These are phyloP conservation scores for Phyto melanocephala DNA, from an alignment of 2,888 invertebrate species.

Conservation along the genomic window DNA sequence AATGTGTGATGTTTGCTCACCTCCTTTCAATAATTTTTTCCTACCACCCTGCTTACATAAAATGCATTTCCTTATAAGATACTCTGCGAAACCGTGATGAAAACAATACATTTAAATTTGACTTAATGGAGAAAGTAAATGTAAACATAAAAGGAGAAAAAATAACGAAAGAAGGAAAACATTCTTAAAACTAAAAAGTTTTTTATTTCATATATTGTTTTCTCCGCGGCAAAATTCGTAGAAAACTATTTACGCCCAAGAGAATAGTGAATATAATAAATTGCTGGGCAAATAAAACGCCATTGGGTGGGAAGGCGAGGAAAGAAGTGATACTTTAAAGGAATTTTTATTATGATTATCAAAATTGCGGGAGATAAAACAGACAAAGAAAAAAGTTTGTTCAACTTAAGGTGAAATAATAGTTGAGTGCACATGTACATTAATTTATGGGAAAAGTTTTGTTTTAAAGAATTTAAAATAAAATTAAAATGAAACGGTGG, in stretches of 20 bases:
- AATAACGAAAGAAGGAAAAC: not conserved
- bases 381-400: not conserved
- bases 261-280: conserved; percentile 47
- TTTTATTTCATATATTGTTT: conserved; percentile 63
- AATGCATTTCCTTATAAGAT: conserved; percentile 11
- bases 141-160: not conserved
- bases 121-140: conserved; percentile 13
- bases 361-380: not conserved
- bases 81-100: not conserved
- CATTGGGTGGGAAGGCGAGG: not conserved
- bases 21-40: not conserved
- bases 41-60: not conserved
- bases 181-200: conserved; percentile 20
- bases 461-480: not conserved
- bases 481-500: conserved; percentile 7
- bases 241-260: conserved; percentile 54
- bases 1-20: not conserved
- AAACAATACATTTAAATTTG: conserved; percentile 30
- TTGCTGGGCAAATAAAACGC: not conserved
- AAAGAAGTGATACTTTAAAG: conserved; percentile 20
- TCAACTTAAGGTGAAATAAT: conserved; percentile 12
- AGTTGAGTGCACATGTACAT: not conserved
- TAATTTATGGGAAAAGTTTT: conserved; percentile 39
- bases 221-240: conserved; percentile 12
- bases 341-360: conserved; percentile 10